These are phyloP conservation scores for Ganaspis sp. DNA, from an alignment of 1,140 invertebrate genomes.

Conservation along the genomic window DNA sequence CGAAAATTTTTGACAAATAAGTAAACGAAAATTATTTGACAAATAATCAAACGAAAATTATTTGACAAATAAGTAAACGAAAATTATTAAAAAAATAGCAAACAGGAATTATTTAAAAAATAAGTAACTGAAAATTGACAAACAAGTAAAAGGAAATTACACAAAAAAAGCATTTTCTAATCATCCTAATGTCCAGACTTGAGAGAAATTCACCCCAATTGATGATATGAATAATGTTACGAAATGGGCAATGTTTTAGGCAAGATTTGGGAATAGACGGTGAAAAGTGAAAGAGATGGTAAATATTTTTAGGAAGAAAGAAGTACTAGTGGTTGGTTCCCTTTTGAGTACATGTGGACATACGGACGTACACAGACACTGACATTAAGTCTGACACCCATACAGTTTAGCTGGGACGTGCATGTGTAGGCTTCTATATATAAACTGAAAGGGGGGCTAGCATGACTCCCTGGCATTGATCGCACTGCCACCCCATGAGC, in stretches of 20 bases:
- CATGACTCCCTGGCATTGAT: constrained; percentile 74
- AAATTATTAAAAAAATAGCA: too few species aligned
- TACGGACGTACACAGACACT: constrained; percentile 25
- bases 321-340: constrained; percentile 47
- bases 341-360: constrained; percentile 46
- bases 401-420: constrained; percentile 13
- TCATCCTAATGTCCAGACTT: background rate
- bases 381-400: constrained; percentile 13
- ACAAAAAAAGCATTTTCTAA: too few species aligned
- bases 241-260: background rate
- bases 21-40: too few species aligned
- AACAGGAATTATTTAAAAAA: too few species aligned
- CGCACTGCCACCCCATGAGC: constrained; percentile 72
- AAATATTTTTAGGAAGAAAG: constrained; percentile 10
- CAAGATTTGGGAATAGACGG: background rate
- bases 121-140: too few species aligned
- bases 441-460: constrained; percentile 54
- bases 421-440: constrained; percentile 29
- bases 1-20: too few species aligned
- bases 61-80: too few species aligned
- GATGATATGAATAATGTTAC: background rate
- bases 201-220: background rate
- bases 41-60: too few species aligned
- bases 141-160: too few species aligned
- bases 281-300: background rate